Evolutionary conservation across 2,113 vertebrate genomes (phyloP).

Genomic region (Vombatus ursinus): DNA sequence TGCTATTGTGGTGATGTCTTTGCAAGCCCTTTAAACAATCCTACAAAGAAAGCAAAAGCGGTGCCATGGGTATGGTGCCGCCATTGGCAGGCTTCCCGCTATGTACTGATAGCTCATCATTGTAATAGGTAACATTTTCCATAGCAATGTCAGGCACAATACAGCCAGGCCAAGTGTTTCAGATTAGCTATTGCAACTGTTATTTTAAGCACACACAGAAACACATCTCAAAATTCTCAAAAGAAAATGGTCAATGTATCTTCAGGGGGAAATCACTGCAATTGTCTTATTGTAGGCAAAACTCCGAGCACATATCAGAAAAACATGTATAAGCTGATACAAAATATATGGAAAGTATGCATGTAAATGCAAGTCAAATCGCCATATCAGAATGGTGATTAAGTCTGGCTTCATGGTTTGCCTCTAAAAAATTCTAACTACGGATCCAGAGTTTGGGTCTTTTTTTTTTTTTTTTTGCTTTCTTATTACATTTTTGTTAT

Average conservation of each 20-base stretch:
- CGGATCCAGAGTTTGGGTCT: neutral
- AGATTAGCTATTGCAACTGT: neutral
- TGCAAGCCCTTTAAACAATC: neutral
- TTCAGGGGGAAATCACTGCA: neutral
- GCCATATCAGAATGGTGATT: neutral
- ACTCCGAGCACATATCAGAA: neutral
- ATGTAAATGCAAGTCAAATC: neutral
- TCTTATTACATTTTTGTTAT: neutral
- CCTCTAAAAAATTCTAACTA: neutral
- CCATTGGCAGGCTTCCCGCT: neutral
- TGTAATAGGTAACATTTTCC: neutral
- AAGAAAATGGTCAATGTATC: neutral
- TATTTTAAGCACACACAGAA: neutral
- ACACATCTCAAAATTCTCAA: accelerated
- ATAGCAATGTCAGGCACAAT: neutral
- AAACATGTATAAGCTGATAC: neutral
- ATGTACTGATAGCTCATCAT: neutral
- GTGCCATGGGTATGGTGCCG: neutral
- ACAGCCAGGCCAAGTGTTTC: neutral
- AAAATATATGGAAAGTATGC: neutral
- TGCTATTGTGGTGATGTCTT: neutral
- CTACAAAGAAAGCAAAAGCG: neutral
- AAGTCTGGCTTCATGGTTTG: neutral
- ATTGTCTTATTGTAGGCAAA: no score
- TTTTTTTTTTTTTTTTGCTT: neutral